A percentile compares a stretch with the other conserved stretches of the same genome.
Evolutionary conservation across 2,888 invertebrate species (phyloP).

Genomic region (Trissonchulus latispiculum): DNA sequence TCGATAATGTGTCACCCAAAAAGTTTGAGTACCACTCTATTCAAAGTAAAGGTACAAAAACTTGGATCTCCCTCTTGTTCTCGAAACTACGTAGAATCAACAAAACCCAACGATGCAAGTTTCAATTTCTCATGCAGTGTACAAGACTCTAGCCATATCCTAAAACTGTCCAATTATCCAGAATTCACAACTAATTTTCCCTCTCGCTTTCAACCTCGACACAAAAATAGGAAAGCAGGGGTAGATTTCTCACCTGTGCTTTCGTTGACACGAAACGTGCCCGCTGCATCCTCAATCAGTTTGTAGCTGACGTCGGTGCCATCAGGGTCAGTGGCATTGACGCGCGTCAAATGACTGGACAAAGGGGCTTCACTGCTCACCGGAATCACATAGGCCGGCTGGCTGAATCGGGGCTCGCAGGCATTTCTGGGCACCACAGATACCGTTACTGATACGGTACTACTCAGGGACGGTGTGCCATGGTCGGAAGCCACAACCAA

Average conservation of each 20-base stretch:
- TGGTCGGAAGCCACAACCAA: conserved; percentile 68
- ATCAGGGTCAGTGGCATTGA: not conserved
- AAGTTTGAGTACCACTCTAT: too few species aligned
- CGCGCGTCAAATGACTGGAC: not conserved
- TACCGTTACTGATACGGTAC: conserved; percentile 57
- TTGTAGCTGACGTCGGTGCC: not conserved
- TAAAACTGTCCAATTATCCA: too few species aligned
- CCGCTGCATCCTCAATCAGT: conserved; percentile 4
- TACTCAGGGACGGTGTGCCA: conserved; percentile 73
- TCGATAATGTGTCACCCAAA: too few species aligned
- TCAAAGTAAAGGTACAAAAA: too few species aligned
- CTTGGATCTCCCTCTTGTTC: too few species aligned
- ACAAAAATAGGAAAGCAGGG: too few species aligned
- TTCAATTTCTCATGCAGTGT: too few species aligned
- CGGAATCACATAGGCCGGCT: not conserved
- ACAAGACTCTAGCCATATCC: too few species aligned
- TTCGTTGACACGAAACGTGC: not conserved
- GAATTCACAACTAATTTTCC: too few species aligned
- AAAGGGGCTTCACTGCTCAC: not conserved
- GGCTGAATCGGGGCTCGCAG: not conserved
- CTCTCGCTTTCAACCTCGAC: too few species aligned
- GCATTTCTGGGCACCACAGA: conserved; percentile 29
- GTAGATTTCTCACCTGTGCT: not conserved
- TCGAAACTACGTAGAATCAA: too few species aligned
- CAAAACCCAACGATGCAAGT: too few species aligned